A percentile compares a stretch with the other conserved stretches of the same genome.
These are phyloP conservation scores for Metaphire vulgaris DNA, from an alignment of 1,140 invertebrate genomes.

Conservation along the genomic window DNA sequence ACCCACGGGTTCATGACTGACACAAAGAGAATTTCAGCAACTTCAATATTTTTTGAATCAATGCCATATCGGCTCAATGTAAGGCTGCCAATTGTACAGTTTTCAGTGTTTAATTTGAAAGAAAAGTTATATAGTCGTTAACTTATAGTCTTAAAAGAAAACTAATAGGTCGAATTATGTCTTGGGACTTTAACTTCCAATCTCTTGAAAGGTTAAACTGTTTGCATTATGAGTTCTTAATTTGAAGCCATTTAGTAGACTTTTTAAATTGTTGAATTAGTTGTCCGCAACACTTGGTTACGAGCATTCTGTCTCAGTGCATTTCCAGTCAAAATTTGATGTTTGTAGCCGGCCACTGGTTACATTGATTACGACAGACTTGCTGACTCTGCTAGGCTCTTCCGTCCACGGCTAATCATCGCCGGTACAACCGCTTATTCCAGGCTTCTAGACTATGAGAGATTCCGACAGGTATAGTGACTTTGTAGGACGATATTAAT, in stretches of 20 bases:
- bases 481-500: background rate
- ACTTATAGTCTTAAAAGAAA: background rate
- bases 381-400: conserved; percentile 71
- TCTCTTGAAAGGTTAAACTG: background rate
- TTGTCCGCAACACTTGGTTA: too few relatives aligned
- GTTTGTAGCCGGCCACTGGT: conserved; percentile 63
- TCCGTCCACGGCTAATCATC: conserved; percentile 87
- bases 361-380: conserved; percentile 90
- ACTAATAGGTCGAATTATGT: background rate
- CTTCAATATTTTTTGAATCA: conserved; percentile 95
- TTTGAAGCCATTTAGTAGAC: background rate
- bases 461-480: conserved; percentile 70
- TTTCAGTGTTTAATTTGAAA: background rate
- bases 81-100: background rate
- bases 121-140: background rate
- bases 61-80: conserved; percentile 85
- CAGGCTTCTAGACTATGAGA: conserved; percentile 69
- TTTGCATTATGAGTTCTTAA: background rate
- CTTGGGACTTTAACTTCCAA: background rate
- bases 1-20: conserved; percentile 89
- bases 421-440: conserved; percentile 76
- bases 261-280: too few relatives aligned
- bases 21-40: conserved; percentile 88
- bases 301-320: too few relatives aligned
- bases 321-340: too few relatives aligned